These are phyloP conservation scores for Coregonus suidteri DNA, from an alignment of 2,797 vertebrate species.

Conservation along the genomic window DNA sequence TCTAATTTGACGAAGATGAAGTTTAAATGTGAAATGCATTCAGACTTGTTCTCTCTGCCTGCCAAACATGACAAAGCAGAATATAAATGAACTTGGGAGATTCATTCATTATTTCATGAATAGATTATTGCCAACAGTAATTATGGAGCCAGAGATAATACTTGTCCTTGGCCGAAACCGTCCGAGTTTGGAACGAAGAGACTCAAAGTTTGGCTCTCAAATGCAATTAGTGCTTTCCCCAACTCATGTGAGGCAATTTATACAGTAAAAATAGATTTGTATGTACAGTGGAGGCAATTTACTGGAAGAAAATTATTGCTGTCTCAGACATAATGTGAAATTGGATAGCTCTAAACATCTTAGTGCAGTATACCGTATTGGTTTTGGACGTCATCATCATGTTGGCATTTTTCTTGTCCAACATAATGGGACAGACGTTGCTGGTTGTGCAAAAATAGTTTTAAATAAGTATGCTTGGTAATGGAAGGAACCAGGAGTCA, in stretches of 20 bases:
- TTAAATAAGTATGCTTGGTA: neutral
- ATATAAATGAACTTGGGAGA: conserved; percentile 30
- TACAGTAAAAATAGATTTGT: conserved; percentile 23
- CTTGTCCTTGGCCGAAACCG: neutral
- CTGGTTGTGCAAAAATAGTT: neutral
- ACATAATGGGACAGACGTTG: neutral
- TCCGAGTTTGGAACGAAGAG: conserved; percentile 3
- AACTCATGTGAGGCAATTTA: conserved; percentile 11
- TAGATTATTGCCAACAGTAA: conserved; percentile 41
- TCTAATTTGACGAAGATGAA: conserved; percentile 51
- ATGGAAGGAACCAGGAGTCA: conserved; percentile 10
- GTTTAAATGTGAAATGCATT: conserved; percentile 49
- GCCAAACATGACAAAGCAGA: conserved; percentile 37
- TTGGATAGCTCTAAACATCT: neutral
- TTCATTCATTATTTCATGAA: conserved; percentile 45
- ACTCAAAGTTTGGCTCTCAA: conserved; percentile 15
- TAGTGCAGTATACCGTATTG: neutral
- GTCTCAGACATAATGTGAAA: conserved; percentile 24
- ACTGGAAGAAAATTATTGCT: conserved; percentile 3
- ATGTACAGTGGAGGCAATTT: conserved; percentile 14
- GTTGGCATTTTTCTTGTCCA: neutral
- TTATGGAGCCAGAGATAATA: conserved; percentile 17
- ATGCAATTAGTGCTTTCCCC: conserved; percentile 36
- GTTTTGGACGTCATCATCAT: neutral
- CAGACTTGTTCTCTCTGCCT: conserved; percentile 16